Percentiles rank a stretch among this genome's conserved stretches.
Conservation (phyloP, 2,797 vertebrate genomes). For the Sebastes miniatus region DNA sequence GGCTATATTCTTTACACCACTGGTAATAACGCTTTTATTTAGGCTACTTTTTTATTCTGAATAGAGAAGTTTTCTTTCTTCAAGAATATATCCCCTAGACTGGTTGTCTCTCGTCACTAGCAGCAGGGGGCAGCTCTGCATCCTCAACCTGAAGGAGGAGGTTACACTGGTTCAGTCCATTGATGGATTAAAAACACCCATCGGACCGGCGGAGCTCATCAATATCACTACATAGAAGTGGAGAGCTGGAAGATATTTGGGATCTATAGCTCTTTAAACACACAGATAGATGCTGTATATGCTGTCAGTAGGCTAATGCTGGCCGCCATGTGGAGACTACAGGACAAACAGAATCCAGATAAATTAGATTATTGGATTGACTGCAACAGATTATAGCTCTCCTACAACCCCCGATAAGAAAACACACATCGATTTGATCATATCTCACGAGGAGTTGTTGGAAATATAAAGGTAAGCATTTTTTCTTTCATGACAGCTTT, state of each 20-base stretch:
- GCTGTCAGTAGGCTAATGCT: neutral
- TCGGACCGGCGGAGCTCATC: neutral
- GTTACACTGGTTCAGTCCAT: neutral
- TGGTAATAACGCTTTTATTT: neutral
- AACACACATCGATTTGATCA: slow-evolving; percentile 38
- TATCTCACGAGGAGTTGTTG: slow-evolving; percentile 29
- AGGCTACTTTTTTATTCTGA: neutral
- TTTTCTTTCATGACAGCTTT: neutral
- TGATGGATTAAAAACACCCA: slow-evolving; percentile 12
- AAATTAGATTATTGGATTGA: slow-evolving; percentile 85
- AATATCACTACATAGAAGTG: neutral
- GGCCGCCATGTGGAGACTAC: slow-evolving; percentile 46
- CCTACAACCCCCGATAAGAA: slow-evolving; percentile 55
- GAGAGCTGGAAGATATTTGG: neutral
- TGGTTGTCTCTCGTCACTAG: neutral
- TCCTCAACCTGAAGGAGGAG: neutral
- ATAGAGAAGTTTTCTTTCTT: neutral
- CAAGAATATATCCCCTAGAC: rapidly evolving
- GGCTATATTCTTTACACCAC: neutral
- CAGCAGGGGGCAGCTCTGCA: slow-evolving; percentile 43
- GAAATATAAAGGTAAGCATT: slow-evolving; percentile 67
- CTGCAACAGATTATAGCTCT: slow-evolving; percentile 79
- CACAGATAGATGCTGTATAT: neutral
- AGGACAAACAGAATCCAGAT: slow-evolving; percentile 65
- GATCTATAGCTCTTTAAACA: neutral